Base-by-base conservation (phyloP, 2,113 vertebrate species). In the Suricata suricatta region DNA sequence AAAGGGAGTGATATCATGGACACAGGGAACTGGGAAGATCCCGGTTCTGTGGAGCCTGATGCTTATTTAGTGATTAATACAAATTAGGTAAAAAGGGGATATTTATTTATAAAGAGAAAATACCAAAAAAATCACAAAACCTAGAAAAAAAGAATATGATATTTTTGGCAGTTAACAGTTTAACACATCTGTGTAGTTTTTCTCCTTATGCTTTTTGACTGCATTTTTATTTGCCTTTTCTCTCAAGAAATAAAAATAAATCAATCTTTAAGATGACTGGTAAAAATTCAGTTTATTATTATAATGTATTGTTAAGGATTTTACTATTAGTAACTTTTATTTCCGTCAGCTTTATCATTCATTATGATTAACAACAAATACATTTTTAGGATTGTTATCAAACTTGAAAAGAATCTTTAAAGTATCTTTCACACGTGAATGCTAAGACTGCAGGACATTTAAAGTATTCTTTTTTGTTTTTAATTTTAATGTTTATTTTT, bases 381-480 rank as follows among this genome's bases (percentile, higher is more conserved):
- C 17, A n/a, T 57, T 63, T 94, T 90, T 94, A 95, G 52, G 21
- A 76, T 86, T 72, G 44, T 71, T 90, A 27, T 86, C 38, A 90
- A 83, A 47, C 82, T 96, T 90, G 41, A 2, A 21, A 57, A 72
- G 68, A 69, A 7, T 52, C 17, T 76, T 21, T 77, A 74, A 83
- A 72, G 50, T 38, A 19, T 90, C 5, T 94, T 92, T 86, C n/a
- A 64, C 4, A 41, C 31, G 2, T 69, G 52, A 64, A 54, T 10
- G 41, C 11, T 12, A 89, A 96, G n/a, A 88, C 52, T 76, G 92
- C 16, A 69, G 57, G 10, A 27, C 19, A 77, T 85, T 85, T 64
- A 41, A 86, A 90, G 12, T 89, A 80, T 86, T 66, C 9, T n/a
- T 27, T 16, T 54, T 50, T 3, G 13, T 16, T 54, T 50, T 3